Conservation (phyloP, 1,140 invertebrate species). For the Ladona fulva region DNA sequence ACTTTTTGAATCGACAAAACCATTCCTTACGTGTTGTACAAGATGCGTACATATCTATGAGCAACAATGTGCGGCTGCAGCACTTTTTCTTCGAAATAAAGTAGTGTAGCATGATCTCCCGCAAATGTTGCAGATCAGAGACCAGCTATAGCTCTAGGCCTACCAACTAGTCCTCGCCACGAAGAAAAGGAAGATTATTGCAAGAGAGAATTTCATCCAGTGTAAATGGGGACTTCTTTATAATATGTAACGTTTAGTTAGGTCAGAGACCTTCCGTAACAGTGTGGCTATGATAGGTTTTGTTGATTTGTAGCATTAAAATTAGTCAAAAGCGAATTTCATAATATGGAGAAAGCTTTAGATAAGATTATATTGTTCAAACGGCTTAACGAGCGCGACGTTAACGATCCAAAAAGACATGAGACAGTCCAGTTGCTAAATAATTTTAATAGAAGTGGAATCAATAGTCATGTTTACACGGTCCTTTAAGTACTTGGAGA, state of each 20-base stretch:
- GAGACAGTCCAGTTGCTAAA: conserved; percentile 95
- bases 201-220: conserved; percentile 94
- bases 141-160: too few relatives aligned
- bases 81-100: too few relatives aligned
- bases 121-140: too few relatives aligned
- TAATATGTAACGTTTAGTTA: conserved; percentile 89
- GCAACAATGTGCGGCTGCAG: too few relatives aligned
- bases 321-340: conserved; percentile 95
- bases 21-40: too few relatives aligned
- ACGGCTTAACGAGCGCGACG: conserved; percentile 86
- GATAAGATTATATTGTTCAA: conserved; percentile 97
- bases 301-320: conserved; percentile 89
- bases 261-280: conserved; percentile 99
- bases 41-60: too few relatives aligned
- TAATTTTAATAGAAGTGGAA: conserved; percentile 95
- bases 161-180: conserved; percentile 71
- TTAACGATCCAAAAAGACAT: conserved; percentile 77
- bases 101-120: too few relatives aligned
- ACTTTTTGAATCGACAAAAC: too few relatives aligned
- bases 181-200: conserved; percentile 96
- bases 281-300: conserved; percentile 95
- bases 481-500: conserved; percentile 97
- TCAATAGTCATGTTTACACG: conserved; percentile 97
- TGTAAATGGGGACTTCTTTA: conserved; percentile 92
- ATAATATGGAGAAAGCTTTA: conserved; percentile 96